Percentiles rank a stretch among this genome's conserved stretches.
These are phyloP conservation scores for Sebastes elongatus DNA, from an alignment of 2,797 vertebrate genomes.

Conservation along the genomic window DNA sequence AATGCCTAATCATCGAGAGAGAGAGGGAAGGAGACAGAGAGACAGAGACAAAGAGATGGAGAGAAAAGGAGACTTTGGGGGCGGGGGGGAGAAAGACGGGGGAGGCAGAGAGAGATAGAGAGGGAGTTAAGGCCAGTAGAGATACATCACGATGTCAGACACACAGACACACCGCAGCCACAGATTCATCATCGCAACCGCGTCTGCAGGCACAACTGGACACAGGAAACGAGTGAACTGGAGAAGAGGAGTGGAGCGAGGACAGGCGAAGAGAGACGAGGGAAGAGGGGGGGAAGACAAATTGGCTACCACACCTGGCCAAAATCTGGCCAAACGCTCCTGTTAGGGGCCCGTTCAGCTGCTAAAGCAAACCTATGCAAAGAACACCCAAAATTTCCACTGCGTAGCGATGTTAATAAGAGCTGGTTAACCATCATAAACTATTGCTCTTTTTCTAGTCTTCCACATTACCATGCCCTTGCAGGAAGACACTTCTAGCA, in stretches of 20 bases:
- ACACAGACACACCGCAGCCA: constrained; percentile 85
- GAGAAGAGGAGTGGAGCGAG: constrained; percentile 64
- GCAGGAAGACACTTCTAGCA: constrained; percentile 57
- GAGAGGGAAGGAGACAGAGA: constrained; percentile 43
- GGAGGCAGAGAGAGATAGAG: constrained; percentile 61
- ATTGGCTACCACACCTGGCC: constrained; percentile 55
- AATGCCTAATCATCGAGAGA: constrained; percentile 68
- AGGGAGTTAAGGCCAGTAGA: constrained; percentile 76
- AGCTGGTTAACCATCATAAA: not conserved
- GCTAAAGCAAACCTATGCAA: constrained; percentile 23
- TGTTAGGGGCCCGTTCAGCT: constrained; percentile 30
- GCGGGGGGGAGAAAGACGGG: constrained; percentile 15
- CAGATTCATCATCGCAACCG: constrained; percentile 84
- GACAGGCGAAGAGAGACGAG: constrained; percentile 58
- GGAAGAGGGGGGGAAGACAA: constrained; percentile 58
- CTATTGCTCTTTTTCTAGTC: constrained; percentile 1
- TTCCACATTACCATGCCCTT: constrained; percentile 42
- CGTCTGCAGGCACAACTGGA: constrained; percentile 82
- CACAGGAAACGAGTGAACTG: constrained; percentile 74
- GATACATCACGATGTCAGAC: constrained; percentile 87
- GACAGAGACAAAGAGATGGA: constrained; percentile 56
- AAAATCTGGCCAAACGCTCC: constrained; percentile 58
- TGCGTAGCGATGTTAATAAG: not conserved
- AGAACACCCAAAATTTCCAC: constrained; percentile 11
- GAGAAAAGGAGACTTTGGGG: constrained; percentile 53